Conservation (phyloP, 2,888 invertebrate genomes). For the Euspilapteryx auroguttella region DNA sequence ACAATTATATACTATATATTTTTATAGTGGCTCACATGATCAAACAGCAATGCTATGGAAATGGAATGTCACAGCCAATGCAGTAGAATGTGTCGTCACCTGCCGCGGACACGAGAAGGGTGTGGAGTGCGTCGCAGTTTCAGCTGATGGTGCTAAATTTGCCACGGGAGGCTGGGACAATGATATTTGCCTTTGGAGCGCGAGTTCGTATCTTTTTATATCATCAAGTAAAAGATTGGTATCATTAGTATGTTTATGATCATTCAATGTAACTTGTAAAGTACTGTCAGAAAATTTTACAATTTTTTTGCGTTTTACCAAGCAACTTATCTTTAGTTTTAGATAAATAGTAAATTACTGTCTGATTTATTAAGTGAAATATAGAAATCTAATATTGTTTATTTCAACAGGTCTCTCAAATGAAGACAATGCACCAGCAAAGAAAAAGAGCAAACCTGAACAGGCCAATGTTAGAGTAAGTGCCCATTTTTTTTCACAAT, state of each 20-base stretch:
- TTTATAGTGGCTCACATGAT: slow-evolving; percentile 83
- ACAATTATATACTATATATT: too few relatives aligned
- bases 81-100: slow-evolving; percentile 76
- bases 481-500: slow-evolving; percentile 8
- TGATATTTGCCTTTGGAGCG: slow-evolving; percentile 89
- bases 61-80: slow-evolving; percentile 75
- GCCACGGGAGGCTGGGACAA: slow-evolving; percentile 94
- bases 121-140: slow-evolving; percentile 84
- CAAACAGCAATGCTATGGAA: slow-evolving; percentile 90
- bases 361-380: too few relatives aligned
- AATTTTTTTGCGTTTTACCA: too few relatives aligned
- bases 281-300: too few relatives aligned
- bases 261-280: too few relatives aligned
- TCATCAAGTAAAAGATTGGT: too few relatives aligned
- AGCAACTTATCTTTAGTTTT: too few relatives aligned
- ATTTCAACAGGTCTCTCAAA: slow-evolving; percentile 58
- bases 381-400: too few relatives aligned
- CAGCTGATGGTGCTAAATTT: slow-evolving; percentile 61
- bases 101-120: slow-evolving; percentile 92
- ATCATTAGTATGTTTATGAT: too few relatives aligned
- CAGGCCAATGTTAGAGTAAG: slow-evolving; percentile 62
- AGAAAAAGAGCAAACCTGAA: slow-evolving; percentile 63
- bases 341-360: too few relatives aligned
- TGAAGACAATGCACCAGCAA: slow-evolving; percentile 57
- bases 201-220: slow-evolving; percentile 58